Evolutionary conservation across 2,797 vertebrate genomes (phyloP).

Genomic region (Nannoperca obscura): DNA sequence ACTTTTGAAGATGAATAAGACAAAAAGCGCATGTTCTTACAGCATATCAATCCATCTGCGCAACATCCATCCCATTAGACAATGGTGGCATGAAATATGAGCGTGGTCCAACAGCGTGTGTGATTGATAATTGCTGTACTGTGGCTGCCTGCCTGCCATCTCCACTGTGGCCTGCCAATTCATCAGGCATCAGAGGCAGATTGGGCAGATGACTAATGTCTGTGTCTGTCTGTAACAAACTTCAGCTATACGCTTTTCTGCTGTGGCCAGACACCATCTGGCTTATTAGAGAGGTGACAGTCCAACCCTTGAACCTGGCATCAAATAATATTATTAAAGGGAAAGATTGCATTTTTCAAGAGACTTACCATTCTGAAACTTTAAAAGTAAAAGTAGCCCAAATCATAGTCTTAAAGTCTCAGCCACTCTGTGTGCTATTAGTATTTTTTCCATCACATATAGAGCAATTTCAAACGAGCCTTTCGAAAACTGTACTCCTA

Average conservation of each 20-base stretch:
- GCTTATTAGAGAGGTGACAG: slow-evolving; percentile 63
- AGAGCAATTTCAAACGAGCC: background rate
- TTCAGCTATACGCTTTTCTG: slow-evolving; percentile 26
- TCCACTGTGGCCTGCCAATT: slow-evolving; percentile 68
- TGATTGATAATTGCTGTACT: slow-evolving; percentile 81
- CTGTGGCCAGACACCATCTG: slow-evolving; percentile 42
- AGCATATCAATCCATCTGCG: slow-evolving; percentile 56
- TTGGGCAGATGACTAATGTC: slow-evolving; percentile 71
- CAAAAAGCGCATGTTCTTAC: slow-evolving; percentile 33
- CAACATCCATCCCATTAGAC: slow-evolving; percentile 62
- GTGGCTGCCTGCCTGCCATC: slow-evolving; percentile 69
- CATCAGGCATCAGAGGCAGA: slow-evolving; percentile 75
- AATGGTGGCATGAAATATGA: slow-evolving; percentile 64
- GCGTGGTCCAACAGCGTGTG: slow-evolving; percentile 40
- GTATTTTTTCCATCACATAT: background rate
- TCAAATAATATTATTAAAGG: slow-evolving; percentile 41
- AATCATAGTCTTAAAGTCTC: slow-evolving; percentile 17
- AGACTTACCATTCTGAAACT: background rate
- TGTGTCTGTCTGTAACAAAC: slow-evolving; percentile 60
- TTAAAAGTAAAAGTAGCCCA: slow-evolving; percentile 8
- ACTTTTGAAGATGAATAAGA: slow-evolving; percentile 40
- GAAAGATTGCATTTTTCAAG: slow-evolving; percentile 36
- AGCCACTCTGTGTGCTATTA: slow-evolving; percentile 1
- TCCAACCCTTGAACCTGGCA: slow-evolving; percentile 44
- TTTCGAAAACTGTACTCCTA: background rate